Evolutionary conservation across 2,797 vertebrate species (phyloP), one percentile per base, ranked within the genome.

Genomic region (Bovichtus diacanthus): DNA sequence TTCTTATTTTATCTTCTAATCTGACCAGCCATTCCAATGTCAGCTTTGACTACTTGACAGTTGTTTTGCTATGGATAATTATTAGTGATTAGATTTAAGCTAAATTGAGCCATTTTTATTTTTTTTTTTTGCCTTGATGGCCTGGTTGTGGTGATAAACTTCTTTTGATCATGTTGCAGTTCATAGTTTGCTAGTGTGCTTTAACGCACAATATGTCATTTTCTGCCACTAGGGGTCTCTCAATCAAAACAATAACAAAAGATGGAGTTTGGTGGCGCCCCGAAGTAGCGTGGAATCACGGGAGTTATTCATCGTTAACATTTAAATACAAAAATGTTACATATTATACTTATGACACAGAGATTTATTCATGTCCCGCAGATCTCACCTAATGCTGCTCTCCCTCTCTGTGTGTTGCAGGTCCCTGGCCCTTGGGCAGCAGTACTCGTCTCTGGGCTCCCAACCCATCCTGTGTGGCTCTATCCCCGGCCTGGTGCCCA

Each of bases 401-500:
- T 41, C 44, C 11, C 39, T 44, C 15, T 71, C 25, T 70, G 8
- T 73, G 36, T 43, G 56, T 47, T 34, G 1, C 87, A 99, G 98
- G 98, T 99, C 98, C 41, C 92, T 99, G 88, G 98, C 98, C 2
- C 94, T 99, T 2, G 96, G 98, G 38, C 97, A 97, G 77, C 98
- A 99, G 89, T 98, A 98, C 87, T 96, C 97, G 0, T 96, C 97
- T 2, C 86, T 99, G 94, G 96, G 96, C 21, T 96, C 96, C 4
- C 97, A 97, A 89, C 98, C 98, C 84, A 96, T 97, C 84, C 96
- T 98, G 49, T 99, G 98, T 0, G 97, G 97, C 83, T 97, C 96
- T 53, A 99, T 99, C 86, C 98, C 98, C 0, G 98, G 98, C 39
- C 95, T 99, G 62, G 98, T 99, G 82, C 97, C 98, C 85, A 99